Evolutionary conservation across 2,797 vertebrate species (phyloP), one percentile per base, ranked within the genome.

Genomic region (Sphaeramia orbicularis): DNA sequence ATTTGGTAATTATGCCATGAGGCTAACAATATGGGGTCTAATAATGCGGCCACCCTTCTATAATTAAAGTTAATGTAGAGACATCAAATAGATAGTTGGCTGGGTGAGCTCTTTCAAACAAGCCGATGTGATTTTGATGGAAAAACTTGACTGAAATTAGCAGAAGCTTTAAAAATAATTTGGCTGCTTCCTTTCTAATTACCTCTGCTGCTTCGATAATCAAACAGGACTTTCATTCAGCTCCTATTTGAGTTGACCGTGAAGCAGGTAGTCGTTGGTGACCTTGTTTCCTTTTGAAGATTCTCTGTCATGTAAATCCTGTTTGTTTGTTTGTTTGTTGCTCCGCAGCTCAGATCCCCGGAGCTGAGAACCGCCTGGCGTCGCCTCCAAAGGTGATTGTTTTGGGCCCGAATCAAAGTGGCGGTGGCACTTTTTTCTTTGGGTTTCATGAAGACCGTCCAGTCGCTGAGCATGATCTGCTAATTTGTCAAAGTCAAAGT

Each of bases 81-180:
- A 2, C 21, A 2, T 24, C 21, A 24, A 24, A 24, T 24, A 24
- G 21, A 24, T 5, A 24, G 21, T 24, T 24, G 21, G 21, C 5
- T 24, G 21, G 21, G 21, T 24, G 21, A 24, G 21, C 21, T 12
- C 35, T 72, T 67, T 82, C 30, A 54, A 74, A 56, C 69, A n/a
- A 11, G 7, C 52, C 30, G 19, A 66, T 50, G 36, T 48, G 47
- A n/a, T 10, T 12, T 8, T 0, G 32, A 86, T 48, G 42, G 50
- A n/a, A 80, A 83, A 59, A 24, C 53, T 60, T 64, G 47, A 78
- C 44, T 42, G 10, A 49, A 53, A 64, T 49, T 75, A 59, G 71
- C 35, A 65, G n/a, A 71, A 58, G 71, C 47, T 18, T 45, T 57
- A 54, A 65, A 63, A 78, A 55, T 54, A 21, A 24, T 58, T 76